These are phyloP conservation scores for Cygnus olor DNA, from an alignment of 2,797 vertebrate genomes.

Conservation along the genomic window DNA sequence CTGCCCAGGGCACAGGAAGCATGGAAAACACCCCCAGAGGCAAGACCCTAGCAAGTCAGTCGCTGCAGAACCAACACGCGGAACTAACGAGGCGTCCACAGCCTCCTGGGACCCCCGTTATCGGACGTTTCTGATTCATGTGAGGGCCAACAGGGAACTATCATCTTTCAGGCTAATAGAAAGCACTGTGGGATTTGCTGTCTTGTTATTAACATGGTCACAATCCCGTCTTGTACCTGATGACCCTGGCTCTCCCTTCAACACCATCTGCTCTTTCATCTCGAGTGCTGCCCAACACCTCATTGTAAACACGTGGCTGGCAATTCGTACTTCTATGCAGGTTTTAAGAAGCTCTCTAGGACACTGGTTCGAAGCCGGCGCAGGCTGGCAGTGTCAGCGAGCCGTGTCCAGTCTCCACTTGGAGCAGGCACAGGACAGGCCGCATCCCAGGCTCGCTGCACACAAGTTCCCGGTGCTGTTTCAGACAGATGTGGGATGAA, in stretches of 20 bases:
- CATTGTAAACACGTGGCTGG: slow-evolving; percentile 19
- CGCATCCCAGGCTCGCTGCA: rapidly evolving
- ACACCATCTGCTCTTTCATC: slow-evolving; percentile 68
- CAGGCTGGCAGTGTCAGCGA: not conserved
- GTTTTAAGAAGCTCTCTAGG: not conserved
- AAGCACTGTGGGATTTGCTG: slow-evolving; percentile 35
- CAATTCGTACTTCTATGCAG: not conserved
- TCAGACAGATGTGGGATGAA: rapidly evolving
- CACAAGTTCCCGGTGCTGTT: rapidly evolving
- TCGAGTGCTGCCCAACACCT: slow-evolving; percentile 18
- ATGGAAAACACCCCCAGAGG: not conserved
- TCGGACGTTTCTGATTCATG: not conserved
- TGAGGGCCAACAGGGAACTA: not conserved
- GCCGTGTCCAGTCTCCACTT: not conserved
- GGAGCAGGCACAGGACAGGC: not conserved
- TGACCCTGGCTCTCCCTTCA: slow-evolving; percentile 35
- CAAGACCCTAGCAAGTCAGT: not conserved
- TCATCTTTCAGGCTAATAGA: not conserved
- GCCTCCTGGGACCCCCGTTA: not conserved
- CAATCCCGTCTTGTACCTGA: slow-evolving; percentile 37
- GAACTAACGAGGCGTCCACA: not conserved
- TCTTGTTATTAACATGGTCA: slow-evolving; percentile 47
- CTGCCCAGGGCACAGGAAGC: not conserved
- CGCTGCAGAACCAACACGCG: not conserved
- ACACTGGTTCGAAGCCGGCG: not conserved